Conservation (phyloP, 1,140 invertebrate species). For the Neuroterus valhalla region DNA sequence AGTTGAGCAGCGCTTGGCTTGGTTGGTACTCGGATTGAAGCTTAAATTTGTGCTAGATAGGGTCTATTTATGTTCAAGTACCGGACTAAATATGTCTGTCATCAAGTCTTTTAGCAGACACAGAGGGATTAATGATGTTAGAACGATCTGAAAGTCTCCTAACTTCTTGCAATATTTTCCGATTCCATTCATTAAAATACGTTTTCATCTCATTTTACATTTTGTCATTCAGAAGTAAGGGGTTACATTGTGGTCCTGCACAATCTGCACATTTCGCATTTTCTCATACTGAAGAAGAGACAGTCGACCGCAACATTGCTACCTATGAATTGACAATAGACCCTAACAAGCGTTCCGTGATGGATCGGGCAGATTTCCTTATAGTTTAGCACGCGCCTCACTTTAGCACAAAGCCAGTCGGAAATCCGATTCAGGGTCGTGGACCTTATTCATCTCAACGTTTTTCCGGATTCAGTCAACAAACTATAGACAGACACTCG, state of each 20-base stretch:
- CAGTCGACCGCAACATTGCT: constrained; percentile 10
- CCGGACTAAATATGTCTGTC: no score
- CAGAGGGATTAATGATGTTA: neutral
- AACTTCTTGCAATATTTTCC: neutral
- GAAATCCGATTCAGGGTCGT: constrained; percentile 37
- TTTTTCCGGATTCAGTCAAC: constrained; percentile 9
- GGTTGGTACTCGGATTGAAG: no score
- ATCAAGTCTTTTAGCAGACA: no score
- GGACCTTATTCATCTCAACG: neutral
- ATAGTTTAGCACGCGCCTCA: constrained; percentile 41
- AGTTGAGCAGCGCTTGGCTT: no score
- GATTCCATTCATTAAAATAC: neutral
- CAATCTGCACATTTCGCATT: constrained; percentile 18
- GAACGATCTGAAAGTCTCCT: neutral
- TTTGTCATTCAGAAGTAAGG: neutral
- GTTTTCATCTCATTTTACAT: neutral
- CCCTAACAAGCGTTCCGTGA: constrained; percentile 58
- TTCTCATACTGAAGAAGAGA: neutral
- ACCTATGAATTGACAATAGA: constrained; percentile 47
- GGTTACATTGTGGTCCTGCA: neutral
- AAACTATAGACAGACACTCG: neutral
- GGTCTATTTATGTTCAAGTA: no score
- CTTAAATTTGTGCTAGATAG: no score
- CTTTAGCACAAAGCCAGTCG: constrained; percentile 43
- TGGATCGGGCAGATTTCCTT: constrained; percentile 57